Base-by-base conservation (phyloP, 30 jellyfish, hydroid and myxozoan species). In the Hydractinia symbiolongicarpus region DNA sequence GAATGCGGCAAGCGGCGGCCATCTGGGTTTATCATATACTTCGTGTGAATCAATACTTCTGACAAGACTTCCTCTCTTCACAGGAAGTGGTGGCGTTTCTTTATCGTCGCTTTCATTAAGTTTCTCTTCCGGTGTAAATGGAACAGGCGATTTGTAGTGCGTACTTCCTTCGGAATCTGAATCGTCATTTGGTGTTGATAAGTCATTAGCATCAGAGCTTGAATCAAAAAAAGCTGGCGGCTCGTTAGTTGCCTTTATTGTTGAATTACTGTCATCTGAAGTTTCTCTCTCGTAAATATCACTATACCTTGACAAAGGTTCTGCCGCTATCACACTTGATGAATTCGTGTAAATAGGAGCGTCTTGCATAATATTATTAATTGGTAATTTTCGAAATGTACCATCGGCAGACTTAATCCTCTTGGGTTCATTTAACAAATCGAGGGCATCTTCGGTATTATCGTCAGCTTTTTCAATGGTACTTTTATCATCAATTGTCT, bases 1-100 rank as follows among this genome's bases (percentile, higher is more conserved):
- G 16, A 64, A 64, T 13, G 74, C 74, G 7, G 74, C 74, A 6
- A 64, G 7, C 74, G 74, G 74, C 9, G 74, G 74, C 74, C 74
- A 64, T n/a, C 52, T n/a, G 40, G 40, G 52, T 13, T 64, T 13
- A 51, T 64, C 74, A 64, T 64, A 64, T 4, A 64, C 74, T 64
- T 64, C 52, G 17, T 64, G 1, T 51, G 19, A 44, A n/a, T 64
- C 74, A 11, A 11, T 13, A 16, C 17, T 58, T 13, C 19, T 13
- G 17, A 51, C 17, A 13, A n/a, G 9, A 64, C 2, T 64, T 44
- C 9, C 74, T n/a, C 19, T 8, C 17, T 64, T 64, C 8, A 51
- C 52, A 7, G 74, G 74, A n/a, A 64, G 74, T 6, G 17, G 7
- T 64, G 74, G 74, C 17, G 74, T 44, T 64, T 44, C 52, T 7